These are phyloP conservation scores for Microcebus tavaratra DNA, from an alignment of 2,113 vertebrate species.

Conservation along the genomic window DNA sequence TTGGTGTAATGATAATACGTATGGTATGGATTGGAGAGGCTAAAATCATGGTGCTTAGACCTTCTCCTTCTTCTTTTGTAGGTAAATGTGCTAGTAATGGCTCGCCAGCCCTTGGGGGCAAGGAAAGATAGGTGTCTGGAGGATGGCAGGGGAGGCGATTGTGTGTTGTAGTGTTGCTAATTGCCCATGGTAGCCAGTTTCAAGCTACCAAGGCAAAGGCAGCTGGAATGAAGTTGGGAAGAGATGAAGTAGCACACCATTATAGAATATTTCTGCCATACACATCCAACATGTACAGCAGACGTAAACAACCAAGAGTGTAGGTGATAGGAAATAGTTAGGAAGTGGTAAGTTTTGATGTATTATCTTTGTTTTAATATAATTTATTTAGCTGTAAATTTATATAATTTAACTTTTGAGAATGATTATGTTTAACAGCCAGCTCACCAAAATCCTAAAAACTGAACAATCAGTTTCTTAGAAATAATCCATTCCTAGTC, in stretches of 20 bases:
- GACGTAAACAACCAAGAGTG: not conserved
- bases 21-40: not conserved
- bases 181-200: not conserved
- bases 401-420: not conserved
- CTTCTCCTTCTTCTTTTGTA: not conserved
- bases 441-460: not conserved
- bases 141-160: too few species aligned
- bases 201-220: not conserved
- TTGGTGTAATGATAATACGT: not conserved
- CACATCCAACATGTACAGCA: not conserved
- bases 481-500: not conserved
- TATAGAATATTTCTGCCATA: not conserved
- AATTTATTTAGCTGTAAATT: not conserved
- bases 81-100: not conserved
- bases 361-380: not conserved
- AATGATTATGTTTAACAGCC: not conserved
- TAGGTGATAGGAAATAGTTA: not conserved
- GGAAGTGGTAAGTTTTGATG: not conserved
- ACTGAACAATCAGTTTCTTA: not conserved
- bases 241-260: not conserved
- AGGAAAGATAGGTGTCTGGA: not conserved
- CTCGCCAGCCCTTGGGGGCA: not conserved
- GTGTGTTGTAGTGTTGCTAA: not conserved
- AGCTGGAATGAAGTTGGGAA: not conserved
- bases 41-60: not conserved